Evolutionary conservation across 1,140 invertebrate species (phyloP).

Genomic region (Colletes gigas): DNA sequence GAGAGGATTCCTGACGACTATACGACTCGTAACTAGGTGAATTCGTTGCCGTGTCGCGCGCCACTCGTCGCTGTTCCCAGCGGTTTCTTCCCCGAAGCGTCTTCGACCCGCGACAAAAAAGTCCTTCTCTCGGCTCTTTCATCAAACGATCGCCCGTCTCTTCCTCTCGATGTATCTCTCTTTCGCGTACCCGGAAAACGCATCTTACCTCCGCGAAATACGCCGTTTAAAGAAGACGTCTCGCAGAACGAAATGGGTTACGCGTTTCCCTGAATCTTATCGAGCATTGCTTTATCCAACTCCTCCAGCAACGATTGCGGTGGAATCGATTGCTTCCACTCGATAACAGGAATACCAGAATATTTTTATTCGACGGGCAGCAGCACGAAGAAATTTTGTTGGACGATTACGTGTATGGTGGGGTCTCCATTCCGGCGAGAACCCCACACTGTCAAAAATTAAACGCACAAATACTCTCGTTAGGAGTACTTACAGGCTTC

Average conservation of each 20-base stretch:
- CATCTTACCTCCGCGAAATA: background rate
- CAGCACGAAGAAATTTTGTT: background rate
- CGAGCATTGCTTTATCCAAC: too few species aligned
- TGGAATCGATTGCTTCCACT: too few species aligned
- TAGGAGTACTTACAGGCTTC: slow-evolving; percentile 79
- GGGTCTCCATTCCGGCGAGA: slow-evolving; percentile 46
- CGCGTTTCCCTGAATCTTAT: too few species aligned
- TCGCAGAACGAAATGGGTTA: too few species aligned
- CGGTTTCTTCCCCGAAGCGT: background rate
- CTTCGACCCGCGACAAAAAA: background rate
- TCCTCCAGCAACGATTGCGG: too few species aligned
- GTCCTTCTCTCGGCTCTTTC: background rate
- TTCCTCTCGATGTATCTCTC: background rate
- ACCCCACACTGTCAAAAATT: slow-evolving; percentile 81
- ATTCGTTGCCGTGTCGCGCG: background rate
- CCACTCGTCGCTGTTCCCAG: background rate
- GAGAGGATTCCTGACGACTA: slow-evolving; percentile 60
- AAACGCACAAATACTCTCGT: slow-evolving; percentile 78
- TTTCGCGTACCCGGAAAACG: background rate
- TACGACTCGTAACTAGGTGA: slow-evolving; percentile 31
- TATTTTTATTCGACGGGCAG: too few species aligned
- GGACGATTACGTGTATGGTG: slow-evolving; percentile 29
- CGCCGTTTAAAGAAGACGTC: too few species aligned
- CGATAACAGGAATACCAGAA: too few species aligned
- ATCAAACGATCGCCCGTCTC: background rate